Evolutionary conservation across 2,888 invertebrate species (phyloP), one percentile per base, ranked within the genome.

Genomic region (Acanthosepion pharaonis): DNA sequence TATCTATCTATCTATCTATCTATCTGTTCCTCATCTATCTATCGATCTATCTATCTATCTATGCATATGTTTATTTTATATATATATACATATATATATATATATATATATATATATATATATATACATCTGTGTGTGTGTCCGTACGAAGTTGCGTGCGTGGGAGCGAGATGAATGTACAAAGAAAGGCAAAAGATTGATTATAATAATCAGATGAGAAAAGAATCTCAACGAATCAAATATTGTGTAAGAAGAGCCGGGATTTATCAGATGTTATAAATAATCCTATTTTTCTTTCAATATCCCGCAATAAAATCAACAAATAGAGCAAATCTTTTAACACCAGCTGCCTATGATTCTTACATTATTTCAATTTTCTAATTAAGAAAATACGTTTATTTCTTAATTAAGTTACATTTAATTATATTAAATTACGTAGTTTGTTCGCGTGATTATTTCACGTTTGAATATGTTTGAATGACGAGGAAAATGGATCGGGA

Each of bases 391-490:
- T 78, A 78, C 78, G 78, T 78, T 78, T 78, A 78, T 78, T 78
- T 78, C 11, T 78, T 78, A 78, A 78, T 78, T 78, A 78, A 78
- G 78, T 78, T n/a, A 78, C 78, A 78, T 78, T n/a, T 78, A 33
- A 78, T 78, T 78, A 78, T 78, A 78, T 78, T 78, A 78, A 78
- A 78, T 78, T 78, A 78, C 78, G n/a, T 78, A 78, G 78, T 78
- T 78, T 78, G 78, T 78, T 78, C 15, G 11, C 33, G n/a, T 33
- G 78, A 78, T 78, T 78, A 78, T 78, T 15, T 33, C n/a, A 33
- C 78, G 78, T 78, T 25, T 64, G 64, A 64, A 64, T 64, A 23
- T 25, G 28, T 1, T 33, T n/a, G n/a, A 78, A 78, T n/a, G 78
- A 33, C n/a, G 18, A 78, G 78, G 4, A 11, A 78, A 78, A 78